Evolutionary conservation across 2,113 vertebrate species (phyloP), one percentile per base, ranked within the genome.

Genomic region (Strix uralensis): DNA sequence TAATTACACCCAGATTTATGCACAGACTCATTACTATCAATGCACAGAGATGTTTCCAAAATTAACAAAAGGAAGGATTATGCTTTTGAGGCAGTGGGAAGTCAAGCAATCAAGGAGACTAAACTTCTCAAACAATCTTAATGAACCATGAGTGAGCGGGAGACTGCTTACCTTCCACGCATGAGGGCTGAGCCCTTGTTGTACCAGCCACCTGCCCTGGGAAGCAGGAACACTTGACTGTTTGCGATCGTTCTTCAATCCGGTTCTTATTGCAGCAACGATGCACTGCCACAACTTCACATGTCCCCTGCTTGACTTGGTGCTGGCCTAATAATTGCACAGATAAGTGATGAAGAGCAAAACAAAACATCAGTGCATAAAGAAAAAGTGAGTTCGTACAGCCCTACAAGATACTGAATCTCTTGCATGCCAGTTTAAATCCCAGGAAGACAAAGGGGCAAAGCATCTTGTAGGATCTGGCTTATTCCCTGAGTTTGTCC

Each of bases 221-320:
- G 96, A 99, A 99, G 96, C 99, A 99, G 88, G 99, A 99, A 71
- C 99, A 99, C 97, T 99, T 99, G 97, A 99, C 99, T 0, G 99
- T 99, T 74, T 99, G 99, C 0, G 99, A 99, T 8, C 99, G 98
- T 85, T 99, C 99, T 93, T 99, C 99, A 38, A 99, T 99, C 72
- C 98, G 98, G 97, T 99, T 99, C 98, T 99, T 99, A 95, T 99
- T 99, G 97, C 99, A 99, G 98, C 99, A 99, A 30, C 99, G 98
- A 95, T 99, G 99, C 78, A 99, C 97, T 1, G 99, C 99, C 51
- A 99, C 99, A 18, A 99, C 99, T 84, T 99, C 99, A 23, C 99
- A 99, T 0, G 99, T 99, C 29, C 99, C 99, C 95, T 99, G 99
- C 95, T 99, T 99, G 92, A 99, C 99, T 81, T 99, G 99, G 96